A percentile compares a stretch with the other conserved stretches of the same genome.
Conservation (phyloP, 2,113 vertebrate genomes). For the Thamnaconus septentrionalis region DNA sequence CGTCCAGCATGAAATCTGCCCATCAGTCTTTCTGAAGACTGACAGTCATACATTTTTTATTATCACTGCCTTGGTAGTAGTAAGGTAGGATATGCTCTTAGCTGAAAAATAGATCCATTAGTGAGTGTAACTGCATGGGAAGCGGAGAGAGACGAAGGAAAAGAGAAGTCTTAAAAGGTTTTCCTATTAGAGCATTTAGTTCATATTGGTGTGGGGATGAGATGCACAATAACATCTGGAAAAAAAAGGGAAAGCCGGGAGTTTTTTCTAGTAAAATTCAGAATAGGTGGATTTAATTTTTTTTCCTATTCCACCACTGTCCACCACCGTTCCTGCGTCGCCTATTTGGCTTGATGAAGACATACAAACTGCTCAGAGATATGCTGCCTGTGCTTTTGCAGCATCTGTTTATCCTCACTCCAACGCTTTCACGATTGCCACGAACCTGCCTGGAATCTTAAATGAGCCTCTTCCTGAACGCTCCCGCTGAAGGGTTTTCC, state of each 20-base stretch:
- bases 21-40: slow-evolving; percentile 40
- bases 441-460: slow-evolving; percentile 27
- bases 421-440: slow-evolving; percentile 3
- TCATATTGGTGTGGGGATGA: slow-evolving; percentile 37
- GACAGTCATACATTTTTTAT: slow-evolving; percentile 61
- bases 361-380: slow-evolving; percentile 38
- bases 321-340: slow-evolving; percentile 26
- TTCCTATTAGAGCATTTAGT: slow-evolving; percentile 60
- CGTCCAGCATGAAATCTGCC: slow-evolving; percentile 12
- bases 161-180: slow-evolving; percentile 58
- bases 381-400: slow-evolving; percentile 16
- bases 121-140: slow-evolving; percentile 43
- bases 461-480: slow-evolving; percentile 1
- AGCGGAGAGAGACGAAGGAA: slow-evolving; percentile 20
- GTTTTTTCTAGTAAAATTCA: slow-evolving; percentile 15
- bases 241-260: slow-evolving; percentile 1
- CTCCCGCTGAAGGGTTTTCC: background rate
- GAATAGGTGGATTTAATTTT: slow-evolving; percentile 1
- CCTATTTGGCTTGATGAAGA: slow-evolving; percentile 50
- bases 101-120: slow-evolving; percentile 68
- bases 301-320: slow-evolving; percentile 25
- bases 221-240: background rate
- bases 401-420: slow-evolving; percentile 10
- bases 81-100: slow-evolving; percentile 55
- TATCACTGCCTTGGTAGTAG: slow-evolving; percentile 48